Evolutionary conservation across 2,113 vertebrate species (phyloP).

Genomic region (Pterocles burchelli): DNA sequence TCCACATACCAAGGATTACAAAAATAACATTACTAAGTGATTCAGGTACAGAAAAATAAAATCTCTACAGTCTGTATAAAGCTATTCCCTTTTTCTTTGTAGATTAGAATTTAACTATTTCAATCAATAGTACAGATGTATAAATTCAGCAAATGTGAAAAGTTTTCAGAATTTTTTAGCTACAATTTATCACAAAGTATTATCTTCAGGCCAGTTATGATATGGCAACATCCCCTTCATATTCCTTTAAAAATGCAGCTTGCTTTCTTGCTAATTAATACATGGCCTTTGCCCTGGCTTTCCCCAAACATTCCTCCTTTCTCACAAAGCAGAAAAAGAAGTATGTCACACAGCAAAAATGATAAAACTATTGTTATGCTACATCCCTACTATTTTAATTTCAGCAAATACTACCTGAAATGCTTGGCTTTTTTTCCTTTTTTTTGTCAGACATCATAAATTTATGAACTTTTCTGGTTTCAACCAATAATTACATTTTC

Average conservation of each 20-base stretch:
- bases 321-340: neutral
- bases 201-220: neutral
- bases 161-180: neutral
- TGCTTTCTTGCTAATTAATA: neutral
- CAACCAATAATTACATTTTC: constrained; percentile 42
- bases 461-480: constrained; percentile 1
- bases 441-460: neutral
- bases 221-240: neutral
- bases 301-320: neutral
- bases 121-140: neutral
- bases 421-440: neutral
- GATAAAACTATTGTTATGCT: neutral
- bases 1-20: neutral
- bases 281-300: neutral
- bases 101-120: neutral
- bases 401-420: neutral
- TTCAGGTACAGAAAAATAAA: neutral
- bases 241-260: neutral
- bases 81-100: neutral
- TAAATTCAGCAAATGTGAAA: neutral
- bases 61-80: neutral
- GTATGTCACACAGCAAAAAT: neutral
- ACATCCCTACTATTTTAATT: neutral
- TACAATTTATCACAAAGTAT: neutral
- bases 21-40: neutral